A percentile compares a stretch with the other conserved stretches of the same genome.
Conservation (phyloP, 2,888 invertebrate species). For the Trachelus tabidus region DNA sequence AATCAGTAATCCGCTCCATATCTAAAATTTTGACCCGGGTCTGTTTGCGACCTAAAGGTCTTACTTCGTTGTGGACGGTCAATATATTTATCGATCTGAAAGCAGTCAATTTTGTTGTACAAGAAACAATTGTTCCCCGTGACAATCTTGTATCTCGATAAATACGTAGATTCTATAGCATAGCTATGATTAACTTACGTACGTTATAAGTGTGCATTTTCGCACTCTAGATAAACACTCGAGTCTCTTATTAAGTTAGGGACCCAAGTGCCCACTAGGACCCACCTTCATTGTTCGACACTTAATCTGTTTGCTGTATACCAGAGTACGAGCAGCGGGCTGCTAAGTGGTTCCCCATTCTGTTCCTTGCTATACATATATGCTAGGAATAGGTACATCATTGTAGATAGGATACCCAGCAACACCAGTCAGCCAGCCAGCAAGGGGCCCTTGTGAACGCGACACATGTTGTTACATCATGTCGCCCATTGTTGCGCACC, state of each 20-base stretch:
- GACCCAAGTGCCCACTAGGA: slow-evolving; percentile 20
- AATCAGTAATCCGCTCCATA: too few relatives aligned
- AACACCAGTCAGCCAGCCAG: slow-evolving; percentile 27
- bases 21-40: too few relatives aligned
- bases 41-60: slow-evolving; percentile 7
- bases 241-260: not conserved
- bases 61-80: slow-evolving; percentile 50
- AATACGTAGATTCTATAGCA: not conserved
- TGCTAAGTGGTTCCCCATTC: slow-evolving; percentile 64
- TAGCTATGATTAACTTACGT: not conserved
- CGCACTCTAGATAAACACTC: not conserved
- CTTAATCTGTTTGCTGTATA: slow-evolving; percentile 64
- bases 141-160: too few relatives aligned
- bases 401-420: slow-evolving; percentile 4
- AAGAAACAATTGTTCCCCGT: too few relatives aligned
- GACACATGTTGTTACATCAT: slow-evolving; percentile 65
- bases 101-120: too few relatives aligned
- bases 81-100: slow-evolving; percentile 55
- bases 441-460: slow-evolving; percentile 53
- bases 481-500: slow-evolving; percentile 52
- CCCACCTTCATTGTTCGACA: slow-evolving; percentile 51
- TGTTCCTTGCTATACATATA: slow-evolving; percentile 41
- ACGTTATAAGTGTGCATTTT: not conserved
- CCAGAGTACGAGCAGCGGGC: slow-evolving; percentile 43
- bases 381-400: slow-evolving; percentile 19